These are phyloP conservation scores for Pristionchus pacificus DNA, from an alignment of 1,140 invertebrate genomes.

Conservation along the genomic window DNA sequence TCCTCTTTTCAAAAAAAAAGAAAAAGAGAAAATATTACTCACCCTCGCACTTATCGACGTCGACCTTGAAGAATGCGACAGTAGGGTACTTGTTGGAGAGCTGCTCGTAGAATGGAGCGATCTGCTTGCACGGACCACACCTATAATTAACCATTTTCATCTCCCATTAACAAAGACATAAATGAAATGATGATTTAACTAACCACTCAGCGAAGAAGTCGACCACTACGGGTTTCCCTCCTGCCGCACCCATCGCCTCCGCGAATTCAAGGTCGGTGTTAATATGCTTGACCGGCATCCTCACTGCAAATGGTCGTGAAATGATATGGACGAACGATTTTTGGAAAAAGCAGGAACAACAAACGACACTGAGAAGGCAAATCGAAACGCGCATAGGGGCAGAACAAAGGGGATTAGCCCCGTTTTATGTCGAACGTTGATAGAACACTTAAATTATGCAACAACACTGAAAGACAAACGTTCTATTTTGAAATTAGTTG, in stretches of 20 bases:
- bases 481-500: too few relatives aligned
- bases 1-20: not conserved
- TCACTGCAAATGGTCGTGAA: too few relatives aligned
- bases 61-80: conserved; percentile 80
- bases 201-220: conserved; percentile 61
- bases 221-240: conserved; percentile 38
- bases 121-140: conserved; percentile 89
- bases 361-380: too few relatives aligned
- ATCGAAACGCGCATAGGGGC: too few relatives aligned
- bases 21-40: conserved; percentile 17
- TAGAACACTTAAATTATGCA: too few relatives aligned
- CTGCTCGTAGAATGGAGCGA: conserved; percentile 79
- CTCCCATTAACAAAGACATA: conserved; percentile 3
- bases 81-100: conserved; percentile 77
- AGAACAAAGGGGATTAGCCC: too few relatives aligned
- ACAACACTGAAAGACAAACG: too few relatives aligned
- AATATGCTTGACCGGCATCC: conserved; percentile 20
- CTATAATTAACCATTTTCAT: conserved; percentile 62
- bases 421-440: too few relatives aligned
- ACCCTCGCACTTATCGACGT: conserved; percentile 55
- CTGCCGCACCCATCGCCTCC: conserved; percentile 7
- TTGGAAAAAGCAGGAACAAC: too few relatives aligned
- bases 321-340: too few relatives aligned
- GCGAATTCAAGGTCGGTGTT: conserved; percentile 20
- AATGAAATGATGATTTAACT: conserved; percentile 18